A percentile compares a stretch with the other conserved stretches of the same genome.
Conservation (phyloP, 92 coral and sea anemone species). For the Zoanthus gigantus region DNA sequence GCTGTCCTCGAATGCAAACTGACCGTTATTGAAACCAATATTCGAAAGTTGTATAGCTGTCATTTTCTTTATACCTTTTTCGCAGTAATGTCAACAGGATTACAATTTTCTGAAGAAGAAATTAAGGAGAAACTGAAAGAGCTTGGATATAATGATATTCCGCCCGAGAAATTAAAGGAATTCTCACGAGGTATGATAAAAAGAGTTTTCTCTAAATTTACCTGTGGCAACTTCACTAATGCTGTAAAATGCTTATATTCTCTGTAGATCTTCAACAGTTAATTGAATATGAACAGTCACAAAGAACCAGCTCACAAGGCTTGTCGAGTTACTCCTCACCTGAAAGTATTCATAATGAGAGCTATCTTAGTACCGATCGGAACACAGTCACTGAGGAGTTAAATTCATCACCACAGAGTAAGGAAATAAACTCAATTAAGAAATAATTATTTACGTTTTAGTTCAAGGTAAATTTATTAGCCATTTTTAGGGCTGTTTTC, state of each 20-base stretch:
- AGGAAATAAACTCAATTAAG: background rate
- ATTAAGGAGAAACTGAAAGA: conserved; percentile 84
- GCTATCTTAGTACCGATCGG: conserved; percentile 1
- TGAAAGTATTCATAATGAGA: background rate
- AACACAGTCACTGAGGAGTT: background rate
- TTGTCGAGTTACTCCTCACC: background rate
- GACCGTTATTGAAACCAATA: background rate
- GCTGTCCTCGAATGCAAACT: background rate
- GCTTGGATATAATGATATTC: conserved; percentile 89
- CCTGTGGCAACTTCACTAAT: no score
- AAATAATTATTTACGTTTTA: no score
- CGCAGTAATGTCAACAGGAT: conserved; percentile 58
- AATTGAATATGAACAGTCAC: background rate
- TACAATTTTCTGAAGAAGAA: conserved; percentile 90
- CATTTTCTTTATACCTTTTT: no score
- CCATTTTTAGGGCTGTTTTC: no score
- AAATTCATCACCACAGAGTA: background rate
- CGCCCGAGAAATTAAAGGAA: conserved; percentile 81
- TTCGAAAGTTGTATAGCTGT: background rate
- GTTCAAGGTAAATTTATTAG: no score
- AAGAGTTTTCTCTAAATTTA: background rate
- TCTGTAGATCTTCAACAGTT: background rate
- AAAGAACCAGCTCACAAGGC: background rate
- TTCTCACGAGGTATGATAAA: conserved; percentile 82
- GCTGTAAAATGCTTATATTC: background rate